phyloP scores from a whole-genome alignment of 1,140 invertebrate species.

The Helicoverpa armigera region DNA sequence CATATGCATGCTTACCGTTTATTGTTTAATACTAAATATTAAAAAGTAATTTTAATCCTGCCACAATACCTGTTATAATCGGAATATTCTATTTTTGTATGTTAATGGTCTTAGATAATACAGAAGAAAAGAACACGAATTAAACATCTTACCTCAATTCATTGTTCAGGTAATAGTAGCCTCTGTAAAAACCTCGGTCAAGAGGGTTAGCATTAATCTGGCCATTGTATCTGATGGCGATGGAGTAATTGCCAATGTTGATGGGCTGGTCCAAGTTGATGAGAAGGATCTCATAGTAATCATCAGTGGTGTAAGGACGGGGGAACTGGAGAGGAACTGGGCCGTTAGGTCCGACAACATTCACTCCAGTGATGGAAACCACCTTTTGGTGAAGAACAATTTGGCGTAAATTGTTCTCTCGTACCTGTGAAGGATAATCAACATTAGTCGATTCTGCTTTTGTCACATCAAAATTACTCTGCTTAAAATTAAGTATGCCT shows the following conservation, averaged over 20 bases:
- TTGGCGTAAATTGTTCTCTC: constrained; percentile 63
- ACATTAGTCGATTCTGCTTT: too few relatives aligned
- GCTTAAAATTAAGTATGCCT: too few relatives aligned
- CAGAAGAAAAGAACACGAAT: too few relatives aligned
- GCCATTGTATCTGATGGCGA: constrained; percentile 69
- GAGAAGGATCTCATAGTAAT: constrained; percentile 70
- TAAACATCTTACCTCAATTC: constrained; percentile 58
- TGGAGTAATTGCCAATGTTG: constrained; percentile 66
- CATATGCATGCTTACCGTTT: too few relatives aligned
- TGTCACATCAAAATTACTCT: too few relatives aligned
- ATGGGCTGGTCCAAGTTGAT: constrained; percentile 70
- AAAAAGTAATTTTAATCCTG: too few relatives aligned
- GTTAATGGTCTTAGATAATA: too few relatives aligned
- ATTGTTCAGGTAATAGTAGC: constrained; percentile 72
- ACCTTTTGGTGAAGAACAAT: constrained; percentile 80
- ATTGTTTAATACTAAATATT: too few relatives aligned
- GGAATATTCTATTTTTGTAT: too few relatives aligned
- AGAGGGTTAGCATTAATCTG: constrained; percentile 73
- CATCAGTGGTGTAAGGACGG: constrained; percentile 66
- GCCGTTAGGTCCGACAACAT: constrained; percentile 56
- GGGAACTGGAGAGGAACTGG: constrained; percentile 63
- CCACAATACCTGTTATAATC: too few relatives aligned
- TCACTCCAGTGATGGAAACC: constrained; percentile 65
- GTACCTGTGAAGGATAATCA: constrained; percentile 57
- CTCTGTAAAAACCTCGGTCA: constrained; percentile 79